A percentile compares a stretch with the other conserved stretches of the same genome.
Evolutionary conservation across 2,888 invertebrate species (phyloP).

Genomic region (Drosophila macrospina): DNA sequence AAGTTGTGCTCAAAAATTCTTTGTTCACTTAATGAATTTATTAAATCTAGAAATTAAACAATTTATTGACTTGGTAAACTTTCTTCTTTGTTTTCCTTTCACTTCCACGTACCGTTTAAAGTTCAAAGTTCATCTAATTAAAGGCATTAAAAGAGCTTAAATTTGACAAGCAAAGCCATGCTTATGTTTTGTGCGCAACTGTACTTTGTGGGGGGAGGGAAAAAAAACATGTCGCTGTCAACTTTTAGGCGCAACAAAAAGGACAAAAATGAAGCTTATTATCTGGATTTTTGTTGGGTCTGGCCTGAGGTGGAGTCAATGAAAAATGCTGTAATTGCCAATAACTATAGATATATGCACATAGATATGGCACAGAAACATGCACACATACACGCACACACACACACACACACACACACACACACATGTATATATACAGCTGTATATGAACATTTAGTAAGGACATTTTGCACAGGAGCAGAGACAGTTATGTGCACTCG

Average conservation of each 20-base stretch:
- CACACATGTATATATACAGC: conserved; percentile 1
- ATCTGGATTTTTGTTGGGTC: conserved; percentile 1
- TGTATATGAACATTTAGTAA: conserved; percentile 3
- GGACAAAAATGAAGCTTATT: conserved; percentile 16
- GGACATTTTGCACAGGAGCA: conserved; percentile 33
- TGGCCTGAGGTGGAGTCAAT: conserved; percentile 8
- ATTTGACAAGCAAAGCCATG: neutral
- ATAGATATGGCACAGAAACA: conserved; percentile 26
- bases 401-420: conserved; percentile 10
- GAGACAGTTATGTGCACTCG: conserved; percentile 56
- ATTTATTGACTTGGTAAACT: no score
- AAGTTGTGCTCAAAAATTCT: no score
- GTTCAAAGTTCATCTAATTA: neutral
- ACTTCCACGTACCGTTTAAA: no score
- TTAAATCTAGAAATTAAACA: no score
- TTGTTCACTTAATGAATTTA: no score
- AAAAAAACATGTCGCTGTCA: conserved; percentile 19
- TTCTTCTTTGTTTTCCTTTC: no score
- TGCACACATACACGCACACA: conserved; percentile 5
- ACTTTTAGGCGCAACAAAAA: conserved; percentile 26
- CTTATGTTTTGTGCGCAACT: conserved; percentile 32
- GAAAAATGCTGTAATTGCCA: conserved; percentile 53
- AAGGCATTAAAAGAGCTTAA: neutral
- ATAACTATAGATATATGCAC: conserved; percentile 50
- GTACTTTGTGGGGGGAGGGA: conserved; percentile 23